A percentile compares a stretch with the other conserved stretches of the same genome.
These are phyloP conservation scores for Colistium nudipinnis DNA, from an alignment of 2,113 vertebrate species.

Conservation along the genomic window DNA sequence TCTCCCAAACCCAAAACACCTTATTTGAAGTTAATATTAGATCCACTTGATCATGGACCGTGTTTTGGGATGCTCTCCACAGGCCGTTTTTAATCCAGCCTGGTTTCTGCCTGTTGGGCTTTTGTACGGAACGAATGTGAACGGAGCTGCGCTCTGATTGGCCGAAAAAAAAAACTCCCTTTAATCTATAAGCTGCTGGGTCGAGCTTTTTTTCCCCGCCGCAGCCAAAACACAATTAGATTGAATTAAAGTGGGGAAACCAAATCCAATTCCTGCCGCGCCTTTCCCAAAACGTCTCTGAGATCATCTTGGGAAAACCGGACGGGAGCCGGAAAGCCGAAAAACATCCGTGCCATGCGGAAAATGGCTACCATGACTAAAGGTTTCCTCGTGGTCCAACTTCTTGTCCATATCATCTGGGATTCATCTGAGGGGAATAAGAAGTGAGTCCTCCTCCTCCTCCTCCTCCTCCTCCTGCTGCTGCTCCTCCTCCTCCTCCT, in stretches of 20 bases:
- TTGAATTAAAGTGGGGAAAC: slow-evolving; percentile 8
- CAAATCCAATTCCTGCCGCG: background rate
- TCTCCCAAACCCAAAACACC: too few species aligned
- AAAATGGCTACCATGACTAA: too few species aligned
- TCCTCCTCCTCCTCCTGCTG: too few species aligned
- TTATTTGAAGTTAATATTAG: too few species aligned
- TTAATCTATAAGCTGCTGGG: slow-evolving; percentile 21
- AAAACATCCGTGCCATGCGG: too few species aligned
- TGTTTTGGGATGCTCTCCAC: too few species aligned
- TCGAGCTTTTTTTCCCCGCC: slow-evolving; percentile 18
- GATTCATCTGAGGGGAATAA: too few species aligned
- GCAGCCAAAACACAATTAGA: slow-evolving; percentile 26
- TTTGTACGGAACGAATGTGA: background rate
- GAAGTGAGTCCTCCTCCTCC: too few species aligned
- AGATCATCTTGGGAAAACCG: background rate
- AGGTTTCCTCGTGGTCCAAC: too few species aligned
- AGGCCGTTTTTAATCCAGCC: background rate
- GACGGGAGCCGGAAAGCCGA: background rate
- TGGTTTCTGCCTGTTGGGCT: background rate
- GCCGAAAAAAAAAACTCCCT: background rate
- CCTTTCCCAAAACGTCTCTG: background rate
- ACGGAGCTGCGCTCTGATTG: slow-evolving; percentile 6
- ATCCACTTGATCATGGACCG: too few species aligned
- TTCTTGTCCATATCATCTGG: too few species aligned
- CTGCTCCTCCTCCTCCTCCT: too few species aligned